These are phyloP conservation scores for Oncorhynchus nerka DNA, from an alignment of 2,113 vertebrate genomes.

Conservation along the genomic window DNA sequence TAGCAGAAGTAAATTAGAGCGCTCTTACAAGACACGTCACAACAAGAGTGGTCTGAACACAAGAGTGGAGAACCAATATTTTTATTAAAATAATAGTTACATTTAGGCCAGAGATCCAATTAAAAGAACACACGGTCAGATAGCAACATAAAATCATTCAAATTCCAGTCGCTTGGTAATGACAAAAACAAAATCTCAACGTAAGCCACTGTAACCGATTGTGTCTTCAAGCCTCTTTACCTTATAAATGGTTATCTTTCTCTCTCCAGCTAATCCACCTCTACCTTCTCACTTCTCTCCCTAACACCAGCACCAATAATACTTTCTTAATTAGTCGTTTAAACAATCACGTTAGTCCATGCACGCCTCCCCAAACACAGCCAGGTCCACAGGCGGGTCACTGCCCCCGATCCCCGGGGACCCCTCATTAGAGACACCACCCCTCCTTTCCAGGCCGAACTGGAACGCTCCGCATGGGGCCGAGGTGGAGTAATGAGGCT, in stretches of 20 bases:
- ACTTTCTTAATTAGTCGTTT: constrained; percentile 48
- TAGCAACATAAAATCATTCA: no score
- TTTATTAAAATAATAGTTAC: no score
- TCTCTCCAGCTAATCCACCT: not conserved
- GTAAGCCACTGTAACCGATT: no score
- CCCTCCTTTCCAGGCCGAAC: constrained; percentile 6
- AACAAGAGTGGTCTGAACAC: no score
- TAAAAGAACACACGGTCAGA: not conserved
- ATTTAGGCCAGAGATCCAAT: no score
- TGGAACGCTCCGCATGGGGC: not conserved
- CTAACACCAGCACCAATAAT: constrained; percentile 37
- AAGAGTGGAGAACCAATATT: no score
- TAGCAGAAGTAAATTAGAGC: no score
- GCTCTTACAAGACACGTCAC: no score
- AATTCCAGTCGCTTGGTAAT: no score
- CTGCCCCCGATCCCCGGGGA: constrained; percentile 21
- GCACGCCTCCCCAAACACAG: constrained; percentile 34
- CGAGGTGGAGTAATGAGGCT: constrained; percentile 32
- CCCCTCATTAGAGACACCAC: constrained; percentile 35
- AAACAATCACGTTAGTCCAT: constrained; percentile 42
- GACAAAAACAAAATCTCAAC: no score
- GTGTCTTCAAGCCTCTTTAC: not conserved
- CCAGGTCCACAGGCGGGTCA: constrained; percentile 41
- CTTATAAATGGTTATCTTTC: constrained; percentile 1
- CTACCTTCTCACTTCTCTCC: constrained; percentile 7